Evolutionary conservation across 2,888 invertebrate species (phyloP).

Genomic region (Cerastoderma edule): DNA sequence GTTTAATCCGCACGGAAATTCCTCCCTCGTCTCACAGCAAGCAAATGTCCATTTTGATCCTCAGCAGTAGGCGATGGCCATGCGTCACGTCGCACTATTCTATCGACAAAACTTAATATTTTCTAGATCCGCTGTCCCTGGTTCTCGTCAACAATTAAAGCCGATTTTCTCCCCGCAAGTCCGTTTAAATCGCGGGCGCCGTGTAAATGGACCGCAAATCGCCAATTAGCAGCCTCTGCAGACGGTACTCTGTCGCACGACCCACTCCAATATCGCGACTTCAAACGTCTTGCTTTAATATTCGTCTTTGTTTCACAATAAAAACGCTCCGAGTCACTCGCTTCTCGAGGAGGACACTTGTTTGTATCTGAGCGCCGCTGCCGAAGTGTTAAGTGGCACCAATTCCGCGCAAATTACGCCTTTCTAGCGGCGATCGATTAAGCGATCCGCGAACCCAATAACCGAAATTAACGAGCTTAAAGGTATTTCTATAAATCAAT

Average conservation of each 20-base stretch:
- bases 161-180: conserved; percentile 20
- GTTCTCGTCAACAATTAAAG: conserved; percentile 22
- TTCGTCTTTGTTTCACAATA: conserved; percentile 28
- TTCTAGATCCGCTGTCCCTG: too few relatives aligned
- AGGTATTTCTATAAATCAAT: conserved; percentile 64
- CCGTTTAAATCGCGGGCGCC: conserved; percentile 19
- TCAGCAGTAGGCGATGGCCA: too few relatives aligned
- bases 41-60: too few relatives aligned
- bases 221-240: conserved; percentile 33
- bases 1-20: too few relatives aligned
- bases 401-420: conserved; percentile 53
- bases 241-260: conserved; percentile 8
- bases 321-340: conserved; percentile 20
- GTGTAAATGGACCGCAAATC: conserved; percentile 26
- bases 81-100: too few relatives aligned
- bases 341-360: conserved; percentile 15
- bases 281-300: conserved; percentile 24
- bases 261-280: conserved; percentile 13
- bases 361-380: conserved; percentile 24
- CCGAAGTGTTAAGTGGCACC: conserved; percentile 44
- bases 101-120: too few relatives aligned
- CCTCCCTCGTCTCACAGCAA: too few relatives aligned
- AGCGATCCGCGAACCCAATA: conserved; percentile 55
- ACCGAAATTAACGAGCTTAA: conserved; percentile 60
- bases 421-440: conserved; percentile 55